Percentiles rank a stretch among this genome's conserved stretches.
These are phyloP conservation scores for Bombus superbus DNA, from an alignment of 1,140 invertebrate species.

Conservation along the genomic window DNA sequence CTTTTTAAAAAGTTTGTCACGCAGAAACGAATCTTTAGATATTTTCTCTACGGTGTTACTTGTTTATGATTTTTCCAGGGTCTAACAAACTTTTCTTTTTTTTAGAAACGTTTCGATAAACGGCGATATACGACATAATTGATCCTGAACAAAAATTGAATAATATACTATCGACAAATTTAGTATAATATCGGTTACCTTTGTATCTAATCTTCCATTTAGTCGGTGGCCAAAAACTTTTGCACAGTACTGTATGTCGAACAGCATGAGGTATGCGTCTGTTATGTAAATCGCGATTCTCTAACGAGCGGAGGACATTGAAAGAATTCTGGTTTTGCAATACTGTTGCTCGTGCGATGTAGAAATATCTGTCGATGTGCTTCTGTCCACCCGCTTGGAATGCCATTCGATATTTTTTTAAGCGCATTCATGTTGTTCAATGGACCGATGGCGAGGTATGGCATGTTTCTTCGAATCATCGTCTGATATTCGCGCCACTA, in stretches of 20 bases:
- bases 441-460: too few species aligned
- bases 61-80: too few species aligned
- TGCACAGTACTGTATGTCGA: background rate
- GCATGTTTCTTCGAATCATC: background rate
- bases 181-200: too few species aligned
- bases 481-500: background rate
- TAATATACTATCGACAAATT: too few species aligned
- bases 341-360: background rate
- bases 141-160: too few species aligned
- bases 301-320: background rate
- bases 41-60: too few species aligned
- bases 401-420: background rate
- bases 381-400: background rate
- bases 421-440: background rate
- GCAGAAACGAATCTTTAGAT: too few species aligned
- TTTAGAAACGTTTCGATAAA: too few species aligned
- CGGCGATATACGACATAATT: too few species aligned
- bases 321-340: constrained; percentile 40
- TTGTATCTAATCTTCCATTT: background rate
- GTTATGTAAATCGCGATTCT: constrained; percentile 20
- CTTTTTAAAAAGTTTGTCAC: too few species aligned
- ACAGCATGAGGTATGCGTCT: background rate
- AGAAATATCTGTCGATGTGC: background rate
- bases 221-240: background rate
- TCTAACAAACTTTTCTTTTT: too few species aligned